Evolutionary conservation across 2,888 invertebrate genomes (phyloP), one percentile per base, ranked within the genome.

Genomic region (Phrixothrix hirtus): DNA sequence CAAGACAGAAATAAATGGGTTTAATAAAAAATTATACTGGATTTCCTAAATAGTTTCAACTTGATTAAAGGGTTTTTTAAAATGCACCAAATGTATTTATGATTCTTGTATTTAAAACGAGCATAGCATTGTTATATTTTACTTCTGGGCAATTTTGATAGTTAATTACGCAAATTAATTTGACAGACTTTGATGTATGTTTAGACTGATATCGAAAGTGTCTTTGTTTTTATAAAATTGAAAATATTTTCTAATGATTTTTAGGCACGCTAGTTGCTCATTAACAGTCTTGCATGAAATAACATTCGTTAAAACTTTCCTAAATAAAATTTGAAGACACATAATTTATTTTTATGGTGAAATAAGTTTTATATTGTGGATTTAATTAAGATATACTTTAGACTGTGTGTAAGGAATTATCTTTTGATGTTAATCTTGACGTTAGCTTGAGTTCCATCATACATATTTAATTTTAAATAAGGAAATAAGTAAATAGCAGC

Each of bases 21-120:
- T 29, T 15, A 34, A 36, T 36, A 27, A 44, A 44, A 44, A 44
- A 44, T 14, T 32, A 14, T 30, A 17, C 29, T 17, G 14, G 13
- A 12, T 42, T 32, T 42, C 13, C 13, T 21, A 42, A 31, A 41
- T 21, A 27, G 27, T 27, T 29, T 38, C 30, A 14, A 38, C 14
- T 41, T 30, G 30, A 30, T 42, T 42, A 32, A 42, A 13, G 12
- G 17, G n/a, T 5, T 41, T 25, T 30, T 31, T 25, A 12, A 17
- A 5, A 21, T 5, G 21, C 21, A 5, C 21, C 7, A 21, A 21
- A 21, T 10, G 10, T 35, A 35, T 7, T 2, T 2, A 16, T 32
- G 32, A 32, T 32, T 32, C 17, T 21, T 21, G 21, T 5, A 21
- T 21, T 21, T 7, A 21, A 3, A 21, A 21, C 7, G 3, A 21